These are phyloP conservation scores for Brenthis daphne DNA, from an alignment of 2,888 invertebrate genomes.

Conservation along the genomic window DNA sequence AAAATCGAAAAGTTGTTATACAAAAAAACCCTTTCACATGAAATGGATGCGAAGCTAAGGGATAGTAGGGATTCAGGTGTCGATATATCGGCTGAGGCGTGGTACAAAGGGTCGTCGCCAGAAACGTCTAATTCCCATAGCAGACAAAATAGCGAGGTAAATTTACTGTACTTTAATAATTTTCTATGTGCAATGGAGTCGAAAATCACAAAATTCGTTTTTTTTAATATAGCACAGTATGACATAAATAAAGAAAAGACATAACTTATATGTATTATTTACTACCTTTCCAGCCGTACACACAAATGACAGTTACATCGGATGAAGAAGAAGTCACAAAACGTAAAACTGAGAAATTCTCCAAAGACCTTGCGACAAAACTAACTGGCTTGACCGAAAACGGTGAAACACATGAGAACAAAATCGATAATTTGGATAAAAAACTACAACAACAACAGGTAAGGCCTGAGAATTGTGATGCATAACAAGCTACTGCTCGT, in stretches of 20 bases:
- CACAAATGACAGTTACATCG: constrained; percentile 87
- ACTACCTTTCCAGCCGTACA: constrained; percentile 82
- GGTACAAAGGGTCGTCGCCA: constrained; percentile 80
- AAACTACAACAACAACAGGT: constrained; percentile 86
- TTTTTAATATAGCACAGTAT: too few species aligned
- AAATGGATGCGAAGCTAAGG: constrained; percentile 84
- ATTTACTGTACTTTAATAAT: constrained; percentile 12
- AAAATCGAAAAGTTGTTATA: constrained; percentile 89
- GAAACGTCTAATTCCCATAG: constrained; percentile 86
- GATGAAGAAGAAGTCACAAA: constrained; percentile 90
- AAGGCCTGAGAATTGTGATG: constrained; percentile 44
- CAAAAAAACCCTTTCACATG: constrained; percentile 87
- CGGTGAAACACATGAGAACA: constrained; percentile 66
- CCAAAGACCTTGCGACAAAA: constrained; percentile 81
- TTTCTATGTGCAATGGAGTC: not conserved
- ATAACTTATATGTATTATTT: constrained; percentile 2
- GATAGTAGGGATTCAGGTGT: constrained; percentile 92
- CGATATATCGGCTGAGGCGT: constrained; percentile 84
- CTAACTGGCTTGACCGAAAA: constrained; percentile 65
- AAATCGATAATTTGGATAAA: constrained; percentile 84
- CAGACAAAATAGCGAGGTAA: constrained; percentile 89
- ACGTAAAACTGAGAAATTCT: constrained; percentile 68
- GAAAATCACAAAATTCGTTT: too few species aligned
- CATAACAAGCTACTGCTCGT: not conserved
- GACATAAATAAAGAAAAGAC: too few species aligned